Base-by-base conservation (phyloP, 2,113 vertebrate genomes). In the Gambusia affinis region DNA sequence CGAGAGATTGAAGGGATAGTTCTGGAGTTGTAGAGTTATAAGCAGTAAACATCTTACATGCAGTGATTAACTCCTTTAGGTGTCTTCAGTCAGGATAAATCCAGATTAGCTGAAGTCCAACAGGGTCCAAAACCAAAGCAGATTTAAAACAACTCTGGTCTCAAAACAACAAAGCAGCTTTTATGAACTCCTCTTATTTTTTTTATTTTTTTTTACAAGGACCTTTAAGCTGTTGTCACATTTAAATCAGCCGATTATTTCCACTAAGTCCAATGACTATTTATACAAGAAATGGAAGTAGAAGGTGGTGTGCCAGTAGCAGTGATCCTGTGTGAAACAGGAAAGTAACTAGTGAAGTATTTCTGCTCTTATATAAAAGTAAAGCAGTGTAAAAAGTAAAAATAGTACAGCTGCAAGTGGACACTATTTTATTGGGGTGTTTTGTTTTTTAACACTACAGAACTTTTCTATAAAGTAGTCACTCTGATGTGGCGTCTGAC, bases 1-100 rank as follows among this genome's bases (percentile, higher is more conserved):
- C 33, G 69, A 71, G 69, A 80, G 89, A 76, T 82, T 83, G 75
- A 83, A 47, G 51, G 51, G 51, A 57, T 57, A n/a, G 51, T 57
- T 57, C 51, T 8, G 51, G 51, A 57, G 17, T 54, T 54, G 17
- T 54, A 54, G 24, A 54, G 51, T 57, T 57, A 8, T 8, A 3
- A 7, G 51, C 10, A 24, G 51, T 57, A 22, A 57, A 24, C 24
- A 57, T 24, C 51, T 57, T 11, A 47, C 44, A 17, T 47, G 44
- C 39, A 24, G 51, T n/a, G 17, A 22, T 54, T 54, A 54, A 19
- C 22, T 22, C 17, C 47, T 54, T 8, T 24, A 8, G 10, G 51
- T 57, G 51, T 57, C 22, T n/a, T 57, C 24, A 57, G 51, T 7
- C 51, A 57, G 24, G 51, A 57, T n/a, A 22, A 57, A 24, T 57